These are phyloP conservation scores for Panagrolaimus sp. DNA, from an alignment of 1,140 invertebrate species.

Conservation along the genomic window DNA sequence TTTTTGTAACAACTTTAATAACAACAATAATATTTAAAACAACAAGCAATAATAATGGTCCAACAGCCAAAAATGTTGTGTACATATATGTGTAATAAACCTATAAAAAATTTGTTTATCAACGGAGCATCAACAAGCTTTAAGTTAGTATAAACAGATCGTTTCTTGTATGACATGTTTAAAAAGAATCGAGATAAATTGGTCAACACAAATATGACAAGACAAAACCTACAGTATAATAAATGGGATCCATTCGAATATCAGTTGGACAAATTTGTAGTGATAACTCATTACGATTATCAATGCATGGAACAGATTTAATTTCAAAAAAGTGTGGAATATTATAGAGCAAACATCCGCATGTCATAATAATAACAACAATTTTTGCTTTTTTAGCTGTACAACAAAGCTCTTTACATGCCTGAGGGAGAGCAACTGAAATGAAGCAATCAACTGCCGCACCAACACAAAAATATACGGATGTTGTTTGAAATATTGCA, in stretches of 20 bases:
- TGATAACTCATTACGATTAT: conserved; percentile 23
- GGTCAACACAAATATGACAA: too few species aligned
- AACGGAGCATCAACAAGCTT: too few species aligned
- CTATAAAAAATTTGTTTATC: not conserved
- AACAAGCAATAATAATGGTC: conserved; percentile 53
- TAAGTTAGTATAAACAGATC: too few species aligned
- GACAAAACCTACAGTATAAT: conserved; percentile 45
- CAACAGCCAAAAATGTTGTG: conserved; percentile 56
- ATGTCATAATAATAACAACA: conserved; percentile 41
- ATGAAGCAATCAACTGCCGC: conserved; percentile 58
- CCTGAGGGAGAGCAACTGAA: conserved; percentile 42
- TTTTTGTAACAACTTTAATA: conserved; percentile 47
- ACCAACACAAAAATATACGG: conserved; percentile 57
- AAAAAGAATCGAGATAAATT: too few species aligned
- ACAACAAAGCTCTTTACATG: conserved; percentile 46
- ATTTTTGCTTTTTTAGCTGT: conserved; percentile 49
- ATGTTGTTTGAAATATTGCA: conserved; percentile 58
- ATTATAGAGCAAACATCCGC: conserved; percentile 50
- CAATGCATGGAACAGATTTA: conserved; percentile 45
- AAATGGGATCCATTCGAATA: conserved; percentile 46
- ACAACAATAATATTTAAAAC: conserved; percentile 56
- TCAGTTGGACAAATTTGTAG: conserved; percentile 52
- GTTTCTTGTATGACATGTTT: too few species aligned
- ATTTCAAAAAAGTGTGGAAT: conserved; percentile 56
- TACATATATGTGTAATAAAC: conserved; percentile 55